Conservation (phyloP, 2,888 invertebrate species). For the Phortica okadai region DNA sequence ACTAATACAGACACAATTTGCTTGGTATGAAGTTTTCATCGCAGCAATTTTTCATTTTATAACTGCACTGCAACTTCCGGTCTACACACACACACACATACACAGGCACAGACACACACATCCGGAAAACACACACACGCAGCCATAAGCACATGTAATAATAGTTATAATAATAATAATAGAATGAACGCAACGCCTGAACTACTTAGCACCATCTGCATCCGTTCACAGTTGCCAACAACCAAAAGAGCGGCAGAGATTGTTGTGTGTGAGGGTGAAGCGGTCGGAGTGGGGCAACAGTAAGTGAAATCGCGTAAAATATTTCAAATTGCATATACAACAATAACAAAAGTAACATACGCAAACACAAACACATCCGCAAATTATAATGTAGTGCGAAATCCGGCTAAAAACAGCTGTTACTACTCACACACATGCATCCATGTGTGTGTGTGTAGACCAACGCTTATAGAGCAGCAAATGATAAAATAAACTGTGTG, state of each 20-base stretch:
- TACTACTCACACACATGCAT: background rate
- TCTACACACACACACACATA: background rate
- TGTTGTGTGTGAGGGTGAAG: background rate
- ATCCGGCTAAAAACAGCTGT: conserved; percentile 17
- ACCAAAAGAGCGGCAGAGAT: background rate
- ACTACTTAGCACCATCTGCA: conserved; percentile 25
- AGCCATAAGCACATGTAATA: background rate
- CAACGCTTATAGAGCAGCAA: background rate
- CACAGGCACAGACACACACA: background rate
- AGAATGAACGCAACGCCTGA: conserved; percentile 7
- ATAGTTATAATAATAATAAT: conserved; percentile 4
- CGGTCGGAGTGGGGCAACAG: background rate
- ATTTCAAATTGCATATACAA: conserved; percentile 8
- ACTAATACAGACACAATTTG: background rate
- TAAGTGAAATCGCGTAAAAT: background rate
- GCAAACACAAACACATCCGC: background rate
- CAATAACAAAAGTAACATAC: conserved; percentile 6
- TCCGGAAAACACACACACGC: background rate
- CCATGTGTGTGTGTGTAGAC: background rate
- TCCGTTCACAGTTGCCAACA: conserved; percentile 6
- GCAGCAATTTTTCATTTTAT: conserved; percentile 4
- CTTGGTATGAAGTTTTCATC: conserved; percentile 5
- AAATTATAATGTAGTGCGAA: conserved; percentile 16
- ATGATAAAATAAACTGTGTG: background rate
- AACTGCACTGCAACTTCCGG: conserved; percentile 12